These are phyloP conservation scores for Rhinoraja longicauda DNA, from an alignment of 2,797 vertebrate genomes.

Conservation along the genomic window DNA sequence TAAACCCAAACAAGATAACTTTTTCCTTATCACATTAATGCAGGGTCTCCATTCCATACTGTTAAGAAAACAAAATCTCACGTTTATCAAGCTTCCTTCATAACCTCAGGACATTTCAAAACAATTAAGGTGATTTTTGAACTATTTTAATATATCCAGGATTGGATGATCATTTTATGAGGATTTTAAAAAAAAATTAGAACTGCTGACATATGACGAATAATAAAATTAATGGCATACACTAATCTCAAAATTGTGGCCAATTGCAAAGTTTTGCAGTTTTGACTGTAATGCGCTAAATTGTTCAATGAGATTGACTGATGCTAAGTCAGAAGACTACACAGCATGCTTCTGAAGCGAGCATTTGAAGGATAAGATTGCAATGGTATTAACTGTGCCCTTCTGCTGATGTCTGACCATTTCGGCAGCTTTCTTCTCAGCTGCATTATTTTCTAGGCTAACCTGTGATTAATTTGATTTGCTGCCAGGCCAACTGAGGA, in stretches of 20 bases:
- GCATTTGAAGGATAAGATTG: neutral
- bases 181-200: neutral
- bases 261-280: neutral
- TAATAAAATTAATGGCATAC: neutral
- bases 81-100: no score
- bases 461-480: neutral
- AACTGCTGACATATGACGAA: neutral
- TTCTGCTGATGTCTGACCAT: neutral
- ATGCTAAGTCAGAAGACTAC: neutral
- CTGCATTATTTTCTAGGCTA: neutral
- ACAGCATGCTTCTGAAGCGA: neutral
- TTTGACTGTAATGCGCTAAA: neutral
- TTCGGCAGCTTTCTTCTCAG: neutral
- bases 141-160: no score
- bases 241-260: neutral
- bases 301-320: neutral
- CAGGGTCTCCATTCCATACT: neutral
- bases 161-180: neutral
- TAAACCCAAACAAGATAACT: neutral
- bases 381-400: neutral
- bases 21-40: neutral
- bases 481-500: no score
- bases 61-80: neutral
- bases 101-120: no score
- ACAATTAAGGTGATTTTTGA: no score